A percentile compares a stretch with the other conserved stretches of the same genome.
Conservation (phyloP, 1,140 invertebrate species). For the Ruditapes philippinarum region DNA sequence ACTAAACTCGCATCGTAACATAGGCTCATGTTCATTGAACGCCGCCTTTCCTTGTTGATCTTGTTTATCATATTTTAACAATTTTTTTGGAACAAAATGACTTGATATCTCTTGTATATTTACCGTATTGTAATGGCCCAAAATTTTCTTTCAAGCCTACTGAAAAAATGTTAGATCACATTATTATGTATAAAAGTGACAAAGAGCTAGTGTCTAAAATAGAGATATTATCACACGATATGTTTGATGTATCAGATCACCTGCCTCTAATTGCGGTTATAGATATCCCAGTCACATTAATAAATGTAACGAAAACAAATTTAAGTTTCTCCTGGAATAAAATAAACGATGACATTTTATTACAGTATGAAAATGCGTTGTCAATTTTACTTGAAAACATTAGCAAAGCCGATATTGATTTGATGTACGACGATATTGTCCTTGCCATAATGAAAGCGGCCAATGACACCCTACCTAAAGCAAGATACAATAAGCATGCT, state of each 20-base stretch:
- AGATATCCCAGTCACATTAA: background rate
- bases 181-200: background rate
- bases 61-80: too few species aligned
- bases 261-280: background rate
- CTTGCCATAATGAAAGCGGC: background rate
- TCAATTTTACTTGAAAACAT: background rate
- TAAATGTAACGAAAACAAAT: background rate
- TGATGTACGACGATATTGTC: background rate
- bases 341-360: background rate
- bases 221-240: background rate
- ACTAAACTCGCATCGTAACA: background rate
- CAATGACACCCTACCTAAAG: background rate
- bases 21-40: too few species aligned
- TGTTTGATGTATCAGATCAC: slow-evolving; percentile 10
- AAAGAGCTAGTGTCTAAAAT: background rate
- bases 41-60: too few species aligned
- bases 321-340: background rate
- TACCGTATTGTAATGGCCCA: background rate
- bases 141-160: background rate
- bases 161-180: background rate
- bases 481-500: background rate
- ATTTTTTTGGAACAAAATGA: background rate
- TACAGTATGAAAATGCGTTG: background rate
- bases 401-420: background rate
- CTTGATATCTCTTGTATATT: background rate